Evolutionary conservation across 2,113 vertebrate genomes (phyloP).

Genomic region (Anthoscopus minutus): DNA sequence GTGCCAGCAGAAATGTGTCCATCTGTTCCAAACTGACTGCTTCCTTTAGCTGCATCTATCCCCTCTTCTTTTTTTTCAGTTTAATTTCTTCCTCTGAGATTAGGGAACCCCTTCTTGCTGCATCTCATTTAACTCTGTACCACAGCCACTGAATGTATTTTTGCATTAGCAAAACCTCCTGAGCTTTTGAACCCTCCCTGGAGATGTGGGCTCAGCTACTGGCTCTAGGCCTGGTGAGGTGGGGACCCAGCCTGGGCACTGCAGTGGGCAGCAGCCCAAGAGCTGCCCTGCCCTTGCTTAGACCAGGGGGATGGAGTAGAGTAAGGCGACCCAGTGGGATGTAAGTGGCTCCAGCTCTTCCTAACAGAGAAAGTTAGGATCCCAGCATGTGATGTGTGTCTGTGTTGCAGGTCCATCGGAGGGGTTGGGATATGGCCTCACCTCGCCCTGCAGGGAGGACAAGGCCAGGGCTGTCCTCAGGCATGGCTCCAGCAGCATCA

Average conservation of each 20-base stretch:
- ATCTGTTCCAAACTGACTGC: neutral
- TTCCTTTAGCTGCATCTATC: neutral
- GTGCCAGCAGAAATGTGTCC: neutral
- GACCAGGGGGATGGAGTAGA: neutral
- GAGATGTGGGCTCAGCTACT: neutral
- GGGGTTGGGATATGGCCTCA: conserved; percentile 77
- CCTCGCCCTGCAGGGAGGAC: conserved; percentile 86
- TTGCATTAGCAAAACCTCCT: neutral
- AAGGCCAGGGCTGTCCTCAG: conserved; percentile 81
- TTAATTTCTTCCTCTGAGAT: neutral
- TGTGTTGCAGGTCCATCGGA: conserved; percentile 84
- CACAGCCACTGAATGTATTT: fast-evolving
- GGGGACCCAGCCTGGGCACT: neutral
- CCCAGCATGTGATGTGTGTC: fast-evolving
- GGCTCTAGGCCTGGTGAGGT: neutral
- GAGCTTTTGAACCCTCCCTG: neutral
- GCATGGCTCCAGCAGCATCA: conserved; percentile 82
- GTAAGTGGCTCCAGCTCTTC: neutral
- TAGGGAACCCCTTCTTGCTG: neutral
- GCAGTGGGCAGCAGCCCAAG: neutral
- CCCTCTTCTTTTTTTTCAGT: neutral
- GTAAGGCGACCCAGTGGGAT: neutral
- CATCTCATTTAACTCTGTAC: neutral
- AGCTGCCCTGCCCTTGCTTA: neutral
- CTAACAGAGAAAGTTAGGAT: neutral